phyloP scores from a whole-genome alignment of 2,888 invertebrate species.

The Abrostola triplasia region DNA sequence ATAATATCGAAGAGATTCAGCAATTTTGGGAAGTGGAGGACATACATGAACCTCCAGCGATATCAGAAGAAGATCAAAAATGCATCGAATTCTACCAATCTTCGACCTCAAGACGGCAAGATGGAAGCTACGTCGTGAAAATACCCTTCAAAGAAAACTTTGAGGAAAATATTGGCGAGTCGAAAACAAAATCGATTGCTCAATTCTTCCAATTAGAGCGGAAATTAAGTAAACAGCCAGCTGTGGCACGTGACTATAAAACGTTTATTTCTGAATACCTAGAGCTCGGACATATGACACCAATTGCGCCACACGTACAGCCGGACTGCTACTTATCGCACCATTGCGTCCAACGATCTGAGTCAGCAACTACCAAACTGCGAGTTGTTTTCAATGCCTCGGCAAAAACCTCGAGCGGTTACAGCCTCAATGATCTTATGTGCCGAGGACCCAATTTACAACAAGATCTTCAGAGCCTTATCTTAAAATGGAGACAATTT shows the following conservation, averaged over 20 bases:
- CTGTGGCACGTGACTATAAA: neutral
- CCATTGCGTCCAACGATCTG: neutral
- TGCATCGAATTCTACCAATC: constrained; percentile 1
- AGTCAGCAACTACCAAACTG: neutral
- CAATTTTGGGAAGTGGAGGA: constrained; percentile 7
- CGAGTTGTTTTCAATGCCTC: constrained; percentile 5
- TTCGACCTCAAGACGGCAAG: neutral
- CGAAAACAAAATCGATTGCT: neutral
- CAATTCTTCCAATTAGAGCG: neutral
- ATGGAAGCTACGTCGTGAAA: constrained; percentile 1
- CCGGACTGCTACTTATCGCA: neutral
- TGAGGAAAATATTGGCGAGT: neutral
- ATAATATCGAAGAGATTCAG: neutral
- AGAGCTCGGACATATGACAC: neutral
- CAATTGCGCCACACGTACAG: neutral
- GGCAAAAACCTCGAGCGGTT: constrained; percentile 1
- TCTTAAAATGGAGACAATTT: neutral
- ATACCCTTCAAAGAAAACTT: neutral
- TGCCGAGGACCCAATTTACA: neutral
- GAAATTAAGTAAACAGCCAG: neutral
- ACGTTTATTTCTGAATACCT: neutral
- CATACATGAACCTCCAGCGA: neutral
- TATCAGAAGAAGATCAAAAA: neutral
- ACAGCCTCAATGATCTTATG: neutral
- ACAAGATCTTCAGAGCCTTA: neutral